Evolutionary conservation across 2,888 invertebrate species (phyloP), one percentile per base, ranked within the genome.

Genomic region (Drosophila ochracea): DNA sequence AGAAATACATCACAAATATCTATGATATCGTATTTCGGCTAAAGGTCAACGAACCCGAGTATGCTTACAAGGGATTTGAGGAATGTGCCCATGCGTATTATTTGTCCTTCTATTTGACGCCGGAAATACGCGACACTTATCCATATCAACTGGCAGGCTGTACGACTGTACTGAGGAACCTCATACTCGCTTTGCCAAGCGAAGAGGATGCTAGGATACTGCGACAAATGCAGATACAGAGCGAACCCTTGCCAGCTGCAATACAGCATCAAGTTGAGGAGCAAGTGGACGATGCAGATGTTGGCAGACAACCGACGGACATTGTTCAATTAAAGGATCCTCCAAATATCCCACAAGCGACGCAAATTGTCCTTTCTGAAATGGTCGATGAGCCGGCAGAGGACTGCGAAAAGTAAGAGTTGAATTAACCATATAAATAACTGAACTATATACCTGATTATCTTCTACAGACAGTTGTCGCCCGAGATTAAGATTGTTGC

Each of bases 61-160:
- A 59, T 28, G 28, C 16, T 0, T 31, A n/a, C 35, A 67, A 39
- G 28, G 81, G 65, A 3, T 83, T 80, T 43, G 82, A 83, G 10
- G 68, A 77, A 7, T 68, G 68, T 11, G 82, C 78, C 3, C 43
- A 43, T n/a, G 53, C 67, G 0, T 84, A 69, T 30, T 83, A 83
- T 35, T 52, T 81, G 25, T 66, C 35, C 0, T 84, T 82, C 30
- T 83, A 83, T 43, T 25, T 74, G 21, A 70, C 43, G 2, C 83
- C 83, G 4, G 66, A 77, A 47, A 79, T 83, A 19, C 78, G 83
- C 1, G n/a, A 79, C 2, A 57, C 31, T 25, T 77, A 66, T 21
- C 7, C 43, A 0, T 68, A 57, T 6, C 9, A 41, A 6, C 9
- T 84, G 2, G 30, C 19, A 5, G 50, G 59, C 1, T 76, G 83